A percentile compares a stretch with the other conserved stretches of the same genome.
Conservation (phyloP, 2,888 invertebrate genomes). For the Agapetus fuscipes region DNA sequence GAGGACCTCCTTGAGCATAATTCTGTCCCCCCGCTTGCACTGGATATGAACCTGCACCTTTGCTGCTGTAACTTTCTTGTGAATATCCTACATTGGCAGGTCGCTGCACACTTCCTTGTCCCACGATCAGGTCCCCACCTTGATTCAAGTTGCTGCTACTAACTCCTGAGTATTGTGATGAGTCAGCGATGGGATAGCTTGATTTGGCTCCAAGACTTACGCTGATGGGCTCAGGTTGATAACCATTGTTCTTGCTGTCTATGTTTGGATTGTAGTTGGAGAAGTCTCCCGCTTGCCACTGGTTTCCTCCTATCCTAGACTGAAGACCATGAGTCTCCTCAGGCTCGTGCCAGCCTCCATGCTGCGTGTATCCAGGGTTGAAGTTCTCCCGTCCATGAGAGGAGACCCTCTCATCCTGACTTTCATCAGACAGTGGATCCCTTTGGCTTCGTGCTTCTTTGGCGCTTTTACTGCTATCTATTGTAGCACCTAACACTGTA, state of each 20-base stretch:
- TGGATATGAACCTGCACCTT: constrained; percentile 6
- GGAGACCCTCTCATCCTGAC: background rate
- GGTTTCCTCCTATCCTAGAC: constrained; percentile 2
- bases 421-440: background rate
- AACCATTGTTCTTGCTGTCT: background rate
- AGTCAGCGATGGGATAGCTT: constrained; percentile 3
- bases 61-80: background rate
- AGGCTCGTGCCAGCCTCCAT: constrained; percentile 14
- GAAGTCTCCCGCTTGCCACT: constrained; percentile 8
- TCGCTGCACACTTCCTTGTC: constrained; percentile 16
- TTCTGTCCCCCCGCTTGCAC: constrained; percentile 2
- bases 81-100: constrained; percentile 10
- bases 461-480: constrained; percentile 3
- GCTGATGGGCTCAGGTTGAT: background rate
- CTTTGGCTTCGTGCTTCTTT: constrained; percentile 3
- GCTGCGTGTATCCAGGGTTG: constrained; percentile 13
- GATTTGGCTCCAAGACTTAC: background rate
- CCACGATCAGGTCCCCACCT: constrained; percentile 14
- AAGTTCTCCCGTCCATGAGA: constrained; percentile 8
- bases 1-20: constrained; percentile 5
- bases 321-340: constrained; percentile 1
- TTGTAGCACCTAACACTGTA: constrained; percentile 1
- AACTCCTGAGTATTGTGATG: constrained; percentile 2
- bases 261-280: background rate
- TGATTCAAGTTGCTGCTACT: constrained; percentile 2